Evolutionary conservation across 2,113 vertebrate genomes (phyloP).

Genomic region (Odocoileus hemionus): DNA sequence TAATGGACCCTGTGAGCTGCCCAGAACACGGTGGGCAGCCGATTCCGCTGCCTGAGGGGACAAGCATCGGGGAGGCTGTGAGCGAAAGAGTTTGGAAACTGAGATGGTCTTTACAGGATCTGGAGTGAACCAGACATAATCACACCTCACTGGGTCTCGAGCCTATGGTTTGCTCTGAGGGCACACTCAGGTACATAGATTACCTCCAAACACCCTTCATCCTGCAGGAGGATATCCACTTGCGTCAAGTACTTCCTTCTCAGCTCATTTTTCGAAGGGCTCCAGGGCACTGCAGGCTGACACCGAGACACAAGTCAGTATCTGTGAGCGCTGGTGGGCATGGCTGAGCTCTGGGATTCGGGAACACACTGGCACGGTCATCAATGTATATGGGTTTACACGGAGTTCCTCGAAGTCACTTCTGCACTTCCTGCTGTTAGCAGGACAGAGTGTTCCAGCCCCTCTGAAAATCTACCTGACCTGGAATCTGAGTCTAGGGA

Average conservation of each 20-base stretch:
- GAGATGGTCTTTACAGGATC: background rate
- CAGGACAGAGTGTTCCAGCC: background rate
- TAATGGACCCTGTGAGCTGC: background rate
- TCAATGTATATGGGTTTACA: rapidly evolving
- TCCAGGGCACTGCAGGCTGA: constrained; percentile 29
- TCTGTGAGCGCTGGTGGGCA: background rate
- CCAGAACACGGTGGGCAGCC: background rate
- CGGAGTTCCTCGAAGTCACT: background rate
- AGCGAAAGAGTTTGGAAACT: background rate
- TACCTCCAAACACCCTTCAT: background rate
- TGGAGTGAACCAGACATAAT: rapidly evolving
- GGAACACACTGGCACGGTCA: background rate
- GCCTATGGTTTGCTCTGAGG: background rate
- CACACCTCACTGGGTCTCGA: rapidly evolving
- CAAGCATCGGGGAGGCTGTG: background rate
- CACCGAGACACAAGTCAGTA: background rate
- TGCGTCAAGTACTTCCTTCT: constrained; percentile 65
- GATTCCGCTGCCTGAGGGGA: rapidly evolving
- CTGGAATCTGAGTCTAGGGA: background rate
- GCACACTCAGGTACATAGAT: rapidly evolving
- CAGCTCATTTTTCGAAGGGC: constrained; percentile 22
- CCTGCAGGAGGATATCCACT: constrained; percentile 20
- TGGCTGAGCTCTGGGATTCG: background rate
- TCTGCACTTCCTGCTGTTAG: background rate
- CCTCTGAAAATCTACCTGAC: background rate